Percentiles rank a stretch among this genome's conserved stretches.
These are phyloP conservation scores for Paramisgurnus dabryanus DNA, from an alignment of 2,113 vertebrate species.

Conservation along the genomic window DNA sequence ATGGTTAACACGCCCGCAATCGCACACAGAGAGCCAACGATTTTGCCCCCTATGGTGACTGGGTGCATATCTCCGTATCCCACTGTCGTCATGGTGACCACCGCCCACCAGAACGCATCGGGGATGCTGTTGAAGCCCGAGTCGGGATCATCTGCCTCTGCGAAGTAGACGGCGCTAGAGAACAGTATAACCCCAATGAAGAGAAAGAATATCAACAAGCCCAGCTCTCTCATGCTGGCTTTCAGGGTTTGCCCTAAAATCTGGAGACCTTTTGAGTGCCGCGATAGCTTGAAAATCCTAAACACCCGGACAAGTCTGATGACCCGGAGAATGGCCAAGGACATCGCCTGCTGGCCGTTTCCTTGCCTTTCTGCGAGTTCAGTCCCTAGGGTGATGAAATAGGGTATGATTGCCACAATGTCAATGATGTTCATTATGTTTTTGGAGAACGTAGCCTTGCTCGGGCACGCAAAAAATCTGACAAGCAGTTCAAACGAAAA, in stretches of 20 bases:
- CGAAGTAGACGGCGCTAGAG: conserved; percentile 96
- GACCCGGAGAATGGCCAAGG: conserved; percentile 92
- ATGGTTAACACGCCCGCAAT: conserved; percentile 96
- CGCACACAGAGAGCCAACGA: conserved; percentile 94
- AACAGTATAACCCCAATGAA: conserved; percentile 97
- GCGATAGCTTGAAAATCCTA: conserved; percentile 95
- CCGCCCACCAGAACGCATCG: conserved; percentile 99
- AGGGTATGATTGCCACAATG: conserved; percentile 97
- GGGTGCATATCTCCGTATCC: conserved; percentile 98
- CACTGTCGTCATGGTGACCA: conserved; percentile 98
- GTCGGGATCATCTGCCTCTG: conserved; percentile 91
- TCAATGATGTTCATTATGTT: conserved; percentile 99
- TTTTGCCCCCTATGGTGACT: conserved; percentile 96
- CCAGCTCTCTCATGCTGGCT: conserved; percentile 93
- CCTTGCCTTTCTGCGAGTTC: conserved; percentile 93
- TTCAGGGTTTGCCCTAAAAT: conserved; percentile 96
- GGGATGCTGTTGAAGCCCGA: conserved; percentile 96
- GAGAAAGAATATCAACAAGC: conserved; percentile 94
- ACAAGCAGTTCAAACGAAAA: conserved; percentile 97
- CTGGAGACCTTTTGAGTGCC: conserved; percentile 96
- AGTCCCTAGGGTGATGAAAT: conserved; percentile 95
- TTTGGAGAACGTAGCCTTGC: conserved; percentile 95
- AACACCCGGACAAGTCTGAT: conserved; percentile 93
- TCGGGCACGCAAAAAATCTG: conserved; percentile 94
- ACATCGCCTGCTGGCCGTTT: conserved; percentile 97